Base-by-base conservation (phyloP, 2,888 invertebrate genomes). In the Scaptomyza flava region DNA sequence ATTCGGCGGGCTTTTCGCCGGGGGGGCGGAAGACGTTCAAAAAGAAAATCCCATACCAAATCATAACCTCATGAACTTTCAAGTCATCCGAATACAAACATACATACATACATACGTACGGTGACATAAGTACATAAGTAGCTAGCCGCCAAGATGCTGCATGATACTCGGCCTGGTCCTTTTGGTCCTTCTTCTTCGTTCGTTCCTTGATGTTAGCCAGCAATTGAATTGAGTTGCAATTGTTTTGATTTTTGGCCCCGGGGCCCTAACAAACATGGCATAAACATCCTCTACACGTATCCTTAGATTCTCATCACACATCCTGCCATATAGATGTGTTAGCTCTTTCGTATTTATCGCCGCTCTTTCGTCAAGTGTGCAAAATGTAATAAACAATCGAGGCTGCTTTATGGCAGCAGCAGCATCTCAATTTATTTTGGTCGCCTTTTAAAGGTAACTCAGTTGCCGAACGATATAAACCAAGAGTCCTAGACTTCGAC, bases 341-440 rank as follows among this genome's bases (percentile, higher is more conserved):
- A 53, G 62, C 73, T 60, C 57, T 61, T 65, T 73, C 57, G 62
- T 68, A 76, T 80, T 79, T 77, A 73, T 80, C 77, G 77, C 76
- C 76, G 62, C 60, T 64, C 50, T 65, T 72, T 67, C 79, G 74
- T 81, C 86, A 85, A 81, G 87, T 83, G 82, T 82, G 85, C 63
- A 63, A 81, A 83, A 83, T 81, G 88, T 87, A 83, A 83, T 87
- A 83, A 87, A 87, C 82, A 87, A 87, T 81, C 82, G 72, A 64
- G 69, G 79, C 72, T 75, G 72, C 79, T 81, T 84, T 81, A 84
- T 83, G 68, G 77, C 76, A 62, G 67, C 80, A 77, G 78, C 87
- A 81, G 33, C 9, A 81, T 78, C 84, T 87, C 81, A 81, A 81
- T 81, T 81, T 86, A 81, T 83, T 66, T 79, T 63, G 67, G 52